These are phyloP conservation scores for Penaeus indicus DNA, from an alignment of 1,140 invertebrate species.

Conservation along the genomic window DNA sequence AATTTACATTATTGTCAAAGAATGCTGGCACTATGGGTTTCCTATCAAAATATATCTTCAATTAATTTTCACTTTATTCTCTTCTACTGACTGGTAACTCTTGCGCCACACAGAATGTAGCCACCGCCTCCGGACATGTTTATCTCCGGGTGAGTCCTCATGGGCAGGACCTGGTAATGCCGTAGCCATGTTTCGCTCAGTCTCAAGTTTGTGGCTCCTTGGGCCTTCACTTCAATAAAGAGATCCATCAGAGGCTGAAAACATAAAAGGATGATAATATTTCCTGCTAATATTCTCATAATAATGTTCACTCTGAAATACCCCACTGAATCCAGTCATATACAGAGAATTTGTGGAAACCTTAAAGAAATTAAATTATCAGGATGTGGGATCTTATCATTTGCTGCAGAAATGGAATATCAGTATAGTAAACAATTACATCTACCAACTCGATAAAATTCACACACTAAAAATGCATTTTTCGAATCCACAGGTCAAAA, in stretches of 20 bases:
- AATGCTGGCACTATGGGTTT: neutral
- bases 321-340: no score
- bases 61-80: neutral
- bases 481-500: no score
- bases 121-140: constrained; percentile 83
- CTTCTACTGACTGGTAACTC: constrained; percentile 1
- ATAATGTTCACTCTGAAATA: no score
- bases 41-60: neutral
- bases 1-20: no score
- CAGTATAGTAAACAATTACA: no score
- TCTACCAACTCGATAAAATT: no score
- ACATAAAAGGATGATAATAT: constrained; percentile 32
- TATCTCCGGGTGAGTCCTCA: constrained; percentile 87
- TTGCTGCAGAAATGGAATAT: no score
- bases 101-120: constrained; percentile 78
- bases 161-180: constrained; percentile 88
- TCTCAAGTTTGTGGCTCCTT: constrained; percentile 79
- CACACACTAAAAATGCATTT: no score
- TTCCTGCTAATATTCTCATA: no score
- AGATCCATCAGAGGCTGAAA: constrained; percentile 81
- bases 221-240: constrained; percentile 81
- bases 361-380: no score
- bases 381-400: no score
- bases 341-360: no score
- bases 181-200: constrained; percentile 89